These are phyloP conservation scores for Rutpela maculata DNA, from an alignment of 2,888 invertebrate genomes.

Conservation along the genomic window DNA sequence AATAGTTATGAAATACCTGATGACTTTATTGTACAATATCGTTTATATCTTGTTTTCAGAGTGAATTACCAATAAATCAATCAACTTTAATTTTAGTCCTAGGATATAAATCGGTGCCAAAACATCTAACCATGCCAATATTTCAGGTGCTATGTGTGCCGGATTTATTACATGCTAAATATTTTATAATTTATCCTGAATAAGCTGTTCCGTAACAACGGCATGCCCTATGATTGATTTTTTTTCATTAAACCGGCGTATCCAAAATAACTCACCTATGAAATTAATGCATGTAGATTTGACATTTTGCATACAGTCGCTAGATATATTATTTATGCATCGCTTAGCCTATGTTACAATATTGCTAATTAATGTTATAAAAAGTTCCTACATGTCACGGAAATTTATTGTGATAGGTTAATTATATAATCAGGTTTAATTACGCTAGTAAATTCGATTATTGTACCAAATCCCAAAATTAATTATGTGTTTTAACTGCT, in stretches of 20 bases:
- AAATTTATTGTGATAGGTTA: slow-evolving; percentile 59
- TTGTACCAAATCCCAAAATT: slow-evolving; percentile 40
- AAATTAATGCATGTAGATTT: slow-evolving; percentile 59
- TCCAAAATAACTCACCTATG: slow-evolving; percentile 60
- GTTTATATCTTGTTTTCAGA: not conserved
- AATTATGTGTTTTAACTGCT: slow-evolving; percentile 26
- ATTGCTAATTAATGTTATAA: slow-evolving; percentile 60
- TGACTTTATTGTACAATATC: too few species aligned
- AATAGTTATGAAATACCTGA: too few species aligned
- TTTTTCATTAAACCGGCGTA: slow-evolving; percentile 44
- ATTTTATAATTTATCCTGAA: slow-evolving; percentile 46
- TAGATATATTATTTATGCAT: slow-evolving; percentile 62
- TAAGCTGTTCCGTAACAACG: slow-evolving; percentile 39
- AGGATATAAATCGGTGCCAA: slow-evolving; percentile 48
- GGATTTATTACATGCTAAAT: slow-evolving; percentile 45
- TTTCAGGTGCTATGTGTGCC: slow-evolving; percentile 46
- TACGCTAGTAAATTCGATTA: slow-evolving; percentile 50
- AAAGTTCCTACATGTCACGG: slow-evolving; percentile 51
- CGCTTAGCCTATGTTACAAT: slow-evolving; percentile 55
- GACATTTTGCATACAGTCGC: slow-evolving; percentile 57
- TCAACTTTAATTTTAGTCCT: slow-evolving; percentile 44
- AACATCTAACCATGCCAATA: slow-evolving; percentile 42
- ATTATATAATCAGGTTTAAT: slow-evolving; percentile 59
- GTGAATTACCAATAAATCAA: slow-evolving; percentile 8
- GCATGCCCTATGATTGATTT: slow-evolving; percentile 47